Evolutionary conservation across 2,113 vertebrate species (phyloP).

Genomic region (Lamprologus speciosus): DNA sequence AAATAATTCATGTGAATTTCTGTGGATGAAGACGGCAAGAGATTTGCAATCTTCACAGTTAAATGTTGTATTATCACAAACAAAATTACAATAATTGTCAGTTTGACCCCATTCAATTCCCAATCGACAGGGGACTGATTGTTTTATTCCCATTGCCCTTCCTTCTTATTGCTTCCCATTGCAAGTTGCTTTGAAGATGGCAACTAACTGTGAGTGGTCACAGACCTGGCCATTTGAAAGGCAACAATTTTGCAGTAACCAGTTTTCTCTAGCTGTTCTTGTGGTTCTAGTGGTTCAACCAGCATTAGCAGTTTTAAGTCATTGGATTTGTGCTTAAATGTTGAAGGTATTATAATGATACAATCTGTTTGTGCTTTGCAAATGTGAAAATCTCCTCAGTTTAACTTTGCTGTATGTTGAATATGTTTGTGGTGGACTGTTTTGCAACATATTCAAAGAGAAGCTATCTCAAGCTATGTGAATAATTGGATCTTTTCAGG

Average conservation of each 20-base stretch:
- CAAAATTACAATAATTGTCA: neutral
- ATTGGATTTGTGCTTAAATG: neutral
- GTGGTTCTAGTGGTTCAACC: neutral
- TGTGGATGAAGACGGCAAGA: neutral
- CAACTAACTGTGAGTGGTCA: neutral
- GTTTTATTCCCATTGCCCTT: neutral
- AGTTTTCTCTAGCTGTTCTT: neutral
- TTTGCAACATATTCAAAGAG: neutral
- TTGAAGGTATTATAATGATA: neutral
- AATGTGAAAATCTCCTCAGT: neutral
- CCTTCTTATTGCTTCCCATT: neutral
- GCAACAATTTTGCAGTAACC: neutral
- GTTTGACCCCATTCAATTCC: neutral
- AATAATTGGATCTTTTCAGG: neutral
- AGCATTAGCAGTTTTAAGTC: neutral
- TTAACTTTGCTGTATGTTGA: neutral
- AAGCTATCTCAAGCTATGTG: neutral
- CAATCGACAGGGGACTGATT: neutral
- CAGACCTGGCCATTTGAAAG: neutral
- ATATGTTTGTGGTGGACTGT: neutral
- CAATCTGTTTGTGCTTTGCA: neutral
- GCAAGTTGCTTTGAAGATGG: neutral
- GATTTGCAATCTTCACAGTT: neutral
- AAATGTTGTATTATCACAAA: neutral
- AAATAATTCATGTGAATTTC: neutral